Evolutionary conservation across 1,140 invertebrate species (phyloP), one percentile per base, ranked within the genome.

Genomic region (Drosophila azteca): DNA sequence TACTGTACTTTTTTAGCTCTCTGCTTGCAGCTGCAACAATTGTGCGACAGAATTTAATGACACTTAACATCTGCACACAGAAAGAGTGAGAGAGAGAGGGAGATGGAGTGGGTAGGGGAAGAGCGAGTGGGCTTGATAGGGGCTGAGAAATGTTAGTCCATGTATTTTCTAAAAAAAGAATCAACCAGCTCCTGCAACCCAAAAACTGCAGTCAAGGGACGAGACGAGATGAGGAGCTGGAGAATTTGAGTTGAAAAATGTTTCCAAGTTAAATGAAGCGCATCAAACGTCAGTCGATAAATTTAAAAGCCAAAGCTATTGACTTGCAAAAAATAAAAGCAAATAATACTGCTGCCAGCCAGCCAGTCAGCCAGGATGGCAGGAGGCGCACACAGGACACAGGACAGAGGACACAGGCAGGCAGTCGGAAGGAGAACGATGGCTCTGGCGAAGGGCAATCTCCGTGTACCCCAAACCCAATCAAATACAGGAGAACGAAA

Each of bases 221-320:
- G 24, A 44, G 7, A n/a, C 2, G 17, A 20, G 17, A 20, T 20
- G 17, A 41, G 54, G 22, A 31, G 7, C 13, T 52, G 54, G 65
- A 26, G 60, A 75, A 50, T 69, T 69, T 43, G 74, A 82, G 82
- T 82, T 85, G 82, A 85, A 85, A 85, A 85, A 87, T 87, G 83
- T 85, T 87, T 87, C 78, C 83, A 87, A 87, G 83, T 87, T 87
- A 88, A 87, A 87, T 87, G 83, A 87, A 87, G 83, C 79, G 83
- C 79, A 87, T 87, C 83, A 87, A 87, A 88, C 83, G 83, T 88
- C 83, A 87, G 83, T 83, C 79, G 83, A 87, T 87, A 87, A 87
- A 87, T 87, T 87, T 87, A 87, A 87, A 87, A 89, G 79, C 83
- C 83, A 87, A 88, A 88, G 75, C 84, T 88, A 87, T 87, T 88